Conservation (phyloP, 2,888 invertebrate genomes). For the Strigamia maritima region DNA sequence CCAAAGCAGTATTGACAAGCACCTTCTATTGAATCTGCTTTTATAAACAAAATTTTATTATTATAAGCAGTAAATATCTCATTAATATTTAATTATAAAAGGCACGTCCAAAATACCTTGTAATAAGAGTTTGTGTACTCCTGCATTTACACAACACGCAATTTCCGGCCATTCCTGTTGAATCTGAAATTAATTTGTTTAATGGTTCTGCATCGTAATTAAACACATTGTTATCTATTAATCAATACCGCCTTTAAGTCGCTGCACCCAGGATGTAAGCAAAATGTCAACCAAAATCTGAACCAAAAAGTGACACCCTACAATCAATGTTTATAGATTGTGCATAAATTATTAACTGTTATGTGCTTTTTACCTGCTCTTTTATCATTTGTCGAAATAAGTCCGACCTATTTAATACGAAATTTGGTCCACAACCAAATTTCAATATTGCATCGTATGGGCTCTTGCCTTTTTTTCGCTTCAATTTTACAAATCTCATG, state of each 20-base stretch:
- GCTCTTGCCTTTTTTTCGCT: not conserved
- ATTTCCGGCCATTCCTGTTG: conserved; percentile 27
- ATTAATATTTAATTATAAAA: not conserved
- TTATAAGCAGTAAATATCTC: not conserved
- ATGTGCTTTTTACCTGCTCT: not conserved
- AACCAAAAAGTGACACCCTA: conserved; percentile 8
- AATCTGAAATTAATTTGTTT: not conserved
- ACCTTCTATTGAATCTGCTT: not conserved
- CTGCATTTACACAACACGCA: not conserved
- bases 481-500: not conserved
- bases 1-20: not conserved
- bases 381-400: not conserved
- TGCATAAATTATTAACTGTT: not conserved
- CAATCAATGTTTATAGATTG: not conserved
- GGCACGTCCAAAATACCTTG: not conserved
- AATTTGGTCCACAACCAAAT: not conserved
- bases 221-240: not conserved
- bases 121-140: not conserved
- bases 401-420: not conserved
- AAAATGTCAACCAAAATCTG: conserved; percentile 3
- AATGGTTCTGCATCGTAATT: not conserved
- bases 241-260: conserved; percentile 13
- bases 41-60: not conserved
- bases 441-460: not conserved
- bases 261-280: conserved; percentile 1